Conservation (phyloP, 2,797 vertebrate genomes). For the Platalea minor region DNA sequence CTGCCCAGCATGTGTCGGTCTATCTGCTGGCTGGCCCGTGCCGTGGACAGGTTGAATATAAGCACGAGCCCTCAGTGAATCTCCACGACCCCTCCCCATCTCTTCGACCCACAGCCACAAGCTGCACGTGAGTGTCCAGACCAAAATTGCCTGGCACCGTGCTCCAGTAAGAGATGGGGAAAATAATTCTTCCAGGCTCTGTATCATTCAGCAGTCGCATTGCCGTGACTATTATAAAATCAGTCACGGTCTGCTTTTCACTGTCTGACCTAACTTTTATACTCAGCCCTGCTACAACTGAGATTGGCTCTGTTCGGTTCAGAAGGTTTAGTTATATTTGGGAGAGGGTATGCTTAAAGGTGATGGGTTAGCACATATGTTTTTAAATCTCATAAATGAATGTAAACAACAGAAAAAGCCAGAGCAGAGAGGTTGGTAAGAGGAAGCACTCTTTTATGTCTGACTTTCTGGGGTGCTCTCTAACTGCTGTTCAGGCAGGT, state of each 20-base stretch:
- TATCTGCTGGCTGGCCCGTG: neutral
- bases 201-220: neutral
- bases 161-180: neutral
- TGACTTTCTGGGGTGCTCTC: neutral
- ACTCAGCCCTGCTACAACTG: neutral
- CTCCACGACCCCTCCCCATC: neutral
- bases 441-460: neutral
- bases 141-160: neutral
- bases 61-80: accelerated
- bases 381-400: neutral
- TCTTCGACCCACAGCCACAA: neutral
- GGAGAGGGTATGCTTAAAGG: neutral
- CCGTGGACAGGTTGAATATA: neutral
- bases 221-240: neutral
- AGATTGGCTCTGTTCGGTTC: neutral
- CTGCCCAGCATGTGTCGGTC: neutral
- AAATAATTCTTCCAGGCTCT: neutral
- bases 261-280: neutral
- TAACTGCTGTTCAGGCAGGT: neutral
- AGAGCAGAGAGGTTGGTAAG: neutral
- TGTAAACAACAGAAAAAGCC: neutral
- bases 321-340: neutral
- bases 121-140: neutral
- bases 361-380: neutral
- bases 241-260: neutral